Evolutionary conservation across 2,113 vertebrate genomes (phyloP), one percentile per base, ranked within the genome.

Genomic region (Pogona vitticeps): DNA sequence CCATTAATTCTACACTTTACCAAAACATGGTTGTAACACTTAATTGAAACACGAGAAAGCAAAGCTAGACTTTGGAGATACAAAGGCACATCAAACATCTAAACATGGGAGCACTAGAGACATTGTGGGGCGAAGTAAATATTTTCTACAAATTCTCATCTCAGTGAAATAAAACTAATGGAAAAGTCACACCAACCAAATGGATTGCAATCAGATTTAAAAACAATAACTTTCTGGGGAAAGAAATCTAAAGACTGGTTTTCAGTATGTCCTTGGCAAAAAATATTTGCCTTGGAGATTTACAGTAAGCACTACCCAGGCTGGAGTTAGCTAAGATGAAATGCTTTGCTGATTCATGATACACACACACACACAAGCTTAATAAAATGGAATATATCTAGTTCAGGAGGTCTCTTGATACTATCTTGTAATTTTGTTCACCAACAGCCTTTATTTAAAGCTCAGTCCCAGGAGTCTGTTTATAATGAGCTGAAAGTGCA

Each of bases 401-500:
- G 88, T 91, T 92, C 89, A 59, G 59, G 84, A 90, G 89, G 85
- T 88, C 91, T 93, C 91, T 89, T 83, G 93, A 84, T 91, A 91
- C 73, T 20, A 5, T 90, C 58, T 91, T 92, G 91, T 92, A 95
- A 94, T 95, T 94, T 92, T 94, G 91, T 93, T 91, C 91, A 92
- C 92, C 93, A 93, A 92, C 82, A 92, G 91, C 88, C 71, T 93
- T 93, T 95, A 94, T 92, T 93, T 95, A 94, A 95, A 90, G 90
- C 80, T 93, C 83, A 84, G 83, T 93, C 94, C 84, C 81, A 86
- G 76, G 88, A 86, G 86, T 86, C 89, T 88, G 78, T 70, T 87
- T 94, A 88, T 93, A 95, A 94, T 91, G 93, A 96, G 91, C 85
- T 83, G 89, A 91, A 95, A 94, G 76, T 93, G 91, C 91, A 92